phyloP scores from a whole-genome alignment of 2,888 invertebrate genomes.

The Nemapogon koenigi region DNA sequence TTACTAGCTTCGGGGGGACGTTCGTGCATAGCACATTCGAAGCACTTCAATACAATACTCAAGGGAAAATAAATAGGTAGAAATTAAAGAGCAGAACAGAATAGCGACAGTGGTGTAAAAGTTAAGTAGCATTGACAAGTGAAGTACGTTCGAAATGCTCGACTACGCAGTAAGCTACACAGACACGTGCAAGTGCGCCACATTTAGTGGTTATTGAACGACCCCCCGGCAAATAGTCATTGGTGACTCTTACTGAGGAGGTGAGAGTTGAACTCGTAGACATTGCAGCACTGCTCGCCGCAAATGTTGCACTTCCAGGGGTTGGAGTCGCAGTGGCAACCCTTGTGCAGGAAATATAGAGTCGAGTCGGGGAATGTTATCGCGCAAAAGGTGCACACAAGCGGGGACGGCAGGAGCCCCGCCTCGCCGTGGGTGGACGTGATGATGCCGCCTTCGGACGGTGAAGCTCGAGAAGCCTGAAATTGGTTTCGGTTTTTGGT shows the following conservation, averaged over 20 bases:
- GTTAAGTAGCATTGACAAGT: background rate
- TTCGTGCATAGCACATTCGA: slow-evolving; percentile 53
- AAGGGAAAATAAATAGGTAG: too few species aligned
- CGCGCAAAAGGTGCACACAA: slow-evolving; percentile 90
- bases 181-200: slow-evolving; percentile 4
- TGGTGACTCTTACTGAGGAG: slow-evolving; percentile 93
- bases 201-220: slow-evolving; percentile 17
- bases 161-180: slow-evolving; percentile 1
- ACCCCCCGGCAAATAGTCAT: slow-evolving; percentile 65
- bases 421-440: slow-evolving; percentile 77
- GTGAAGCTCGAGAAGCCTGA: slow-evolving; percentile 38
- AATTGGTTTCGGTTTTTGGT: background rate
- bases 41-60: slow-evolving; percentile 35
- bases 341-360: slow-evolving; percentile 95
- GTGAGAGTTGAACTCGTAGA: slow-evolving; percentile 97
- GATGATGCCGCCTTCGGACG: slow-evolving; percentile 66
- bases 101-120: too few species aligned
- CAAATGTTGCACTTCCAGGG: slow-evolving; percentile 98
- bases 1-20: slow-evolving; percentile 54
- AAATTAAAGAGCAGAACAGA: too few species aligned
- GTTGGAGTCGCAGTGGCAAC: slow-evolving; percentile 96
- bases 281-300: slow-evolving; percentile 92
- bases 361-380: slow-evolving; percentile 96
- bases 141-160: slow-evolving; percentile 4
- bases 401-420: slow-evolving; percentile 56